Evolutionary conservation across 1,140 invertebrate genomes (phyloP), one percentile per base, ranked within the genome.

Genomic region (Bombus balteatus): DNA sequence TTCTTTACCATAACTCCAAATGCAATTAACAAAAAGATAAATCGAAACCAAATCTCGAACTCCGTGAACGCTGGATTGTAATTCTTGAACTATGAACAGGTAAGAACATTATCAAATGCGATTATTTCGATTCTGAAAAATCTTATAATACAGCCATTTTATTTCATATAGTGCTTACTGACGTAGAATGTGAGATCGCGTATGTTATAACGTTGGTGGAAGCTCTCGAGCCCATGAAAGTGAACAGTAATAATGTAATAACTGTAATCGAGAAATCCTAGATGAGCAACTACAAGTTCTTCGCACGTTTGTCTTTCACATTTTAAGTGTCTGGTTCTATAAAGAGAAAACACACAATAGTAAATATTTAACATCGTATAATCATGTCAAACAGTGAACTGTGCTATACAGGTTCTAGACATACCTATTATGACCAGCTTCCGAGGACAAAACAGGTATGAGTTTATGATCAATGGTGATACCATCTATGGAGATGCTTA

Each of bases 51-150:
- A 83, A 99, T 98, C 96, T 99, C 98, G 92, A 99, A 97, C 95
- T 99, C 98, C 18, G 98, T 99, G 93, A 99, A 99, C 1, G 97
- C 97, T 75, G 98, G 98, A 95, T 99, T 99, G 95, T 99, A 99
- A 22, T 97, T 98, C 94, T 99, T 99, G 93, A 99, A 99, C 98
- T 99, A 96, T 86, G 97, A 97, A 92, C 81, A 80, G 41, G 91
- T 88, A 75, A 81, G 62, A 86, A 77, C 43, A 79, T 43, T 10
- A 78, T 83, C 32, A 70, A 87, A 81, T 43, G n/a, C 81, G 57
- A 65, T 81, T 72, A 22, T 53, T 65, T 28, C 18, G 1, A 71
- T 57, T 76, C 6, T 68, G 28, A n/a, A 25, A 70, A 71, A 34
- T 47, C 5, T 15, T 66, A 25, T 66, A 82, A 75, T 62, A 47